Evolutionary conservation across 2,113 vertebrate genomes (phyloP), one percentile per base, ranked within the genome.

Genomic region (Holacanthus passer): DNA sequence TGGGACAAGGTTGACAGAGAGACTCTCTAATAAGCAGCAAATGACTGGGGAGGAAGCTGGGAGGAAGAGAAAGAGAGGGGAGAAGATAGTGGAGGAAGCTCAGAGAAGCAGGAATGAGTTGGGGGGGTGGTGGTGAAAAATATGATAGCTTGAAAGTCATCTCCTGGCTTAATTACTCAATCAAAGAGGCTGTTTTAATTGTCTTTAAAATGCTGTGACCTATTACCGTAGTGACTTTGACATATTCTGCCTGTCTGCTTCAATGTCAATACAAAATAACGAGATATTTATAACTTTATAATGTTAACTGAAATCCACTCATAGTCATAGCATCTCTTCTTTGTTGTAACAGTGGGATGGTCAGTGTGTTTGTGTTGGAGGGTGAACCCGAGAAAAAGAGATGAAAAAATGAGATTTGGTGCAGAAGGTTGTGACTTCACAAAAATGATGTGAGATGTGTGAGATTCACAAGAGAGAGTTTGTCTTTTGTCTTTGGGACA

Each of bases 1-100:
- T 60, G 85, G 90, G 88, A 90, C 88, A 86, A 86, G 79, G 91
- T 88, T 92, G 91, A 89, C 91, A 86, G 87, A 91, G 80, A 85
- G 84, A 86, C 84, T 88, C 63, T 72, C 45, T 93, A 94, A 92
- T 90, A 73, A 91, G 82, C 80, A 73, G 67, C 48, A 91, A 93
- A 89, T 81, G 88, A 91, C 79, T 79, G 47, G 59, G 83, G 65
- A 83, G 79, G 83, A 80, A 80, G 32, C 73, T 77, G 62, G 78
- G 41, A 65, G 79, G 63, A 59, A 45, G 55, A 71, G 4, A 16
- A n/a, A 22, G 14, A 2, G 4, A 69, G 16, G 29, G 16, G 50
- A 20, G 24, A 52, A 31, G 52, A 69, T 52, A 48, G 48, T 31
- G 32, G 35, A 43, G 55, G 64, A 50, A 48, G 55, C 37, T 68